A percentile compares a stretch with the other conserved stretches of the same genome.
Conservation (phyloP, 1,140 invertebrate species). For the Scylla paramamosain region DNA sequence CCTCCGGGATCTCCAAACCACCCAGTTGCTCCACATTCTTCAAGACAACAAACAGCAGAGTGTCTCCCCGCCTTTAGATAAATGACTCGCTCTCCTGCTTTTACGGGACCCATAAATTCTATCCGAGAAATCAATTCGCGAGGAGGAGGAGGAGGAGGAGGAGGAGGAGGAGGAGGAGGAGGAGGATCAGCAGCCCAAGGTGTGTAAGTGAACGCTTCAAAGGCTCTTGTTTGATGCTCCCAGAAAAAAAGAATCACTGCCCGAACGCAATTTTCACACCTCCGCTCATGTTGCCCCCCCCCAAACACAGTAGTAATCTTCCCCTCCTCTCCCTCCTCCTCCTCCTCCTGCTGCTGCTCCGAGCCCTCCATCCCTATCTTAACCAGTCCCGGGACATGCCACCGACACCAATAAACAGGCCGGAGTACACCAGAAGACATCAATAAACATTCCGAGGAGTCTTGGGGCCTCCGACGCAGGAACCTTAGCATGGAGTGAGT, state of each 20-base stretch:
- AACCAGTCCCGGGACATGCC: background rate
- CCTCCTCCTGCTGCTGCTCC: background rate
- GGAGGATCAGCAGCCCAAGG: background rate
- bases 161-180: background rate
- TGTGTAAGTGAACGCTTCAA: background rate
- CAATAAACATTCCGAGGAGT: conserved; percentile 29
- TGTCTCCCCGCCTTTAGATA: background rate
- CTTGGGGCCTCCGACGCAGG: background rate
- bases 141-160: background rate
- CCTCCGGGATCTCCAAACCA: background rate
- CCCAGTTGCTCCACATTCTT: background rate
- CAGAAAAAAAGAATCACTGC: background rate
- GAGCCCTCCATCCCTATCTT: too few species aligned
- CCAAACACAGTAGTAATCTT: background rate
- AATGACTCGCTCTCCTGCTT: background rate
- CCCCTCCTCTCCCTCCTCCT: background rate
- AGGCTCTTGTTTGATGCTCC: background rate
- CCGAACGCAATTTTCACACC: background rate
- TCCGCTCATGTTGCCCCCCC: background rate
- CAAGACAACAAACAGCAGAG: background rate
- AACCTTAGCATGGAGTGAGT: background rate
- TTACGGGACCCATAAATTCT: background rate
- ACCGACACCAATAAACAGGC: conserved; percentile 37
- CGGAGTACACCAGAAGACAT: conserved; percentile 31
- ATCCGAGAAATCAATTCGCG: background rate